These are phyloP conservation scores for Aptenodytes patagonicus DNA, from an alignment of 2,113 vertebrate genomes.

Conservation along the genomic window DNA sequence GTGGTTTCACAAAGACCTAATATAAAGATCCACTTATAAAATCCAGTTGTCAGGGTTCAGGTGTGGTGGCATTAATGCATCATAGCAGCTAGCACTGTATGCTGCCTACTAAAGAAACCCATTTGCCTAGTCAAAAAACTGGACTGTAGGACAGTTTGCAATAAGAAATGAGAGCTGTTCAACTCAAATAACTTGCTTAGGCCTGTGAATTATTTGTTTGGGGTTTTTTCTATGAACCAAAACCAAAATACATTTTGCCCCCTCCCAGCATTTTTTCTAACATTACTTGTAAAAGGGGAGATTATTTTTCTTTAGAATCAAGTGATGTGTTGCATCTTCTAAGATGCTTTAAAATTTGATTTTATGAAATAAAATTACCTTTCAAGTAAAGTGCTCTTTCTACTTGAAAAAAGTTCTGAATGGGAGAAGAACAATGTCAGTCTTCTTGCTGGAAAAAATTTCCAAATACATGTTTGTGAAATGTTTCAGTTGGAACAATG, in stretches of 20 bases:
- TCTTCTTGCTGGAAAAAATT: background rate
- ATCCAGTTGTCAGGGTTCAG: background rate
- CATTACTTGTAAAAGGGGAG: background rate
- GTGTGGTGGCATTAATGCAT: background rate
- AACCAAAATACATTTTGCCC: background rate
- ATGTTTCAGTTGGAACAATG: background rate
- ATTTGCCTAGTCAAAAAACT: background rate
- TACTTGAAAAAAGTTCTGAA: background rate
- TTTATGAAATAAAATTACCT: background rate
- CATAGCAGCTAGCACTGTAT: background rate
- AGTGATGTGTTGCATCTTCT: background rate
- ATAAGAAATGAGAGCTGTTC: background rate
- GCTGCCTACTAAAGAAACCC: background rate
- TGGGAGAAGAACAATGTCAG: background rate
- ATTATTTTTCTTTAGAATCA: background rate
- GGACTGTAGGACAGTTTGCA: background rate
- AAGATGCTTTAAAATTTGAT: background rate
- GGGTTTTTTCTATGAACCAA: background rate
- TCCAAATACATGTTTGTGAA: background rate
- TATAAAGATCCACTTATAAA: conserved; percentile 27
- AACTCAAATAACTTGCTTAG: background rate
- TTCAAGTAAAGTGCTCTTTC: background rate
- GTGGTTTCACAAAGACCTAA: conserved; percentile 22
- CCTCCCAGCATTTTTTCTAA: background rate
- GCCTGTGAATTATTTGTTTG: background rate